phyloP scores from a whole-genome alignment of 2,888 invertebrate genomes.

The Temnothorax unifasciatus region DNA sequence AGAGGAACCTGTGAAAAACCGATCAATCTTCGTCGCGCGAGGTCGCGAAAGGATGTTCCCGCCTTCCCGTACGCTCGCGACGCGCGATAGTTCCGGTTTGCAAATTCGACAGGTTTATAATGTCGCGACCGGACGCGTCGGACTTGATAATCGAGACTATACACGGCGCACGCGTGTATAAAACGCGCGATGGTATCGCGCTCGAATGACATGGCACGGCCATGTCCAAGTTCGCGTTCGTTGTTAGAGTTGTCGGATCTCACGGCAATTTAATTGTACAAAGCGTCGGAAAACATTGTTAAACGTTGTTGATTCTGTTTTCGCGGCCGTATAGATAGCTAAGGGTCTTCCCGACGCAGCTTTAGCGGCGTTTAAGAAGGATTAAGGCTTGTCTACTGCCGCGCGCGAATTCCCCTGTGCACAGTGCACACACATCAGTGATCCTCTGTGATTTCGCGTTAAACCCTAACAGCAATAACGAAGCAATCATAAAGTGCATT shows the following conservation, averaged over 20 bases:
- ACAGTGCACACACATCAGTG: neutral
- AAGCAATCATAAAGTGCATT: constrained; percentile 70
- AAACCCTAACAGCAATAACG: constrained; percentile 63
- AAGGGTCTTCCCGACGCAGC: neutral
- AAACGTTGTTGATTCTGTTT: constrained; percentile 7
- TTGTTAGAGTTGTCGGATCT: neutral
- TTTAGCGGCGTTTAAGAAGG: constrained; percentile 5
- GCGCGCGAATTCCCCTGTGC: neutral
- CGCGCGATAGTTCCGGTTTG: neutral
- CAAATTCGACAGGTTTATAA: constrained; percentile 16
- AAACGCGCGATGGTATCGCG: neutral
- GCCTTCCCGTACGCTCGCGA: neutral
- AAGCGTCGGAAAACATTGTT: neutral
- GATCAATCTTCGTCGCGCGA: constrained; percentile 20
- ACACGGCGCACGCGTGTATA: neutral
- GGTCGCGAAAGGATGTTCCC: constrained; percentile 45
- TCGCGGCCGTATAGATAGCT: neutral
- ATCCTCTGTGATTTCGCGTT: constrained; percentile 59
- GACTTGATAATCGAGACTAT: neutral
- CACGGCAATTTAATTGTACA: neutral
- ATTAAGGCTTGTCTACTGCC: constrained; percentile 15
- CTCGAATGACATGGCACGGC: neutral
- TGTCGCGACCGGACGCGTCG: neutral
- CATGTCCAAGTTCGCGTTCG: neutral
- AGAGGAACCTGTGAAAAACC: neutral